Evolutionary conservation across 2,888 invertebrate genomes (phyloP), one percentile per base, ranked within the genome.

Genomic region (Anthoptus insignis): DNA sequence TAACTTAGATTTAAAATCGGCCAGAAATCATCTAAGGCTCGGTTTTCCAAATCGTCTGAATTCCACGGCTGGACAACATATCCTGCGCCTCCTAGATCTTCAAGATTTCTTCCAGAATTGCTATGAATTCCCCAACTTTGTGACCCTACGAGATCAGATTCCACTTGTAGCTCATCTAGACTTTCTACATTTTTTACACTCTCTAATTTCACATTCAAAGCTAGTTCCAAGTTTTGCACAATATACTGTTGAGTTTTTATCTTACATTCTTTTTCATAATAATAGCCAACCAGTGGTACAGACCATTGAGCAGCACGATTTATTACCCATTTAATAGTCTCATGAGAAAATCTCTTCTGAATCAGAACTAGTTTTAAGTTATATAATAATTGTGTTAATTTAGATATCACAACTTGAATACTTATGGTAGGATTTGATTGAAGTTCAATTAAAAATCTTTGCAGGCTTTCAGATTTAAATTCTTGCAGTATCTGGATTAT

Each of bases 261-360:
- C 22, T 59, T 49, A 34, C 58, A 59, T 22, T 59, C 47, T 7
- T 59, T 34, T 24, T 47, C 11, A 4, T 34, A 49, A 49, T 59
- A 47, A 22, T 24, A n/a, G 5, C n/a, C n/a, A 7, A 47, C 47
- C 0, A 47, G 1, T 47, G 47, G 47, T 0, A 47, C 47, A n/a
- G 47, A 47, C 24, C 13, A n/a, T n/a, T 22, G 21, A 2, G 24
- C 24, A 1, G 24, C 47, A n/a, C 47, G 21, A n/a, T 24, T 47
- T n/a, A 47, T 13, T 5, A 47, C 7, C 1, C n/a, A 24, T 13
- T 7, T n/a, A 24, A 47, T 22, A 24, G 1, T 47, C n/a, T 24
- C 24, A n/a, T 3, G 47, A 24, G 24, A 2, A n/a, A 47, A n/a
- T 2, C n/a, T 2, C n/a, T 4, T 13, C 2, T 47, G n/a, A n/a